Conservation (phyloP, 2,797 vertebrate species). For the Eulemur mongoz region DNA sequence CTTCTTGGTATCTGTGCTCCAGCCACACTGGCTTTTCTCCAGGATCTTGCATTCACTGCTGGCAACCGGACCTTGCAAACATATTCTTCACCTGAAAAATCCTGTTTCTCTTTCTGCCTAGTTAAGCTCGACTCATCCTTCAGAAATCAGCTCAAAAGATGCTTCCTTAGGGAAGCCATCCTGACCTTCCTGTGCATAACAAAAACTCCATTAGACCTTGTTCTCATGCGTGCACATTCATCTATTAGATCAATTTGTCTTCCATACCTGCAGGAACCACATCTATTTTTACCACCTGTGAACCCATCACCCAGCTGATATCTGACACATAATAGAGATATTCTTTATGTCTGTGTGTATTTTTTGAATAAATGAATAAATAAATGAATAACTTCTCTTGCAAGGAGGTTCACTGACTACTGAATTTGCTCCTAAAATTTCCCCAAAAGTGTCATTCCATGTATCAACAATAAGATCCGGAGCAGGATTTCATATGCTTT, state of each 20-base stretch:
- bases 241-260: not conserved
- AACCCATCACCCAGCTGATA: not conserved
- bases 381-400: not conserved
- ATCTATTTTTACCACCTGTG: not conserved
- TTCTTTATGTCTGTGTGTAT: not conserved
- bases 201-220: not conserved
- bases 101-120: not conserved
- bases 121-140: not conserved
- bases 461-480: not conserved
- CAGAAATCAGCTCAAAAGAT: not conserved
- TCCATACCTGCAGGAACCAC: not conserved
- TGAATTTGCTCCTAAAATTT: not conserved
- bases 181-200: not conserved
- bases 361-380: constrained; percentile 5
- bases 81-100: not conserved
- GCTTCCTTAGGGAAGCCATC: not conserved
- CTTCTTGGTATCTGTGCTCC: not conserved
- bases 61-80: not conserved
- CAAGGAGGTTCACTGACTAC: not conserved
- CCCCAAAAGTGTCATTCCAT: not conserved
- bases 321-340: not conserved
- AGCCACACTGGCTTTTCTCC: not conserved
- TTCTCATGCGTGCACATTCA: not conserved
- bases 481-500: not conserved
- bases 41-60: not conserved